A percentile compares a stretch with the other conserved stretches of the same genome.
Conservation (phyloP, 2,113 vertebrate species). For the Catharus minimus region DNA sequence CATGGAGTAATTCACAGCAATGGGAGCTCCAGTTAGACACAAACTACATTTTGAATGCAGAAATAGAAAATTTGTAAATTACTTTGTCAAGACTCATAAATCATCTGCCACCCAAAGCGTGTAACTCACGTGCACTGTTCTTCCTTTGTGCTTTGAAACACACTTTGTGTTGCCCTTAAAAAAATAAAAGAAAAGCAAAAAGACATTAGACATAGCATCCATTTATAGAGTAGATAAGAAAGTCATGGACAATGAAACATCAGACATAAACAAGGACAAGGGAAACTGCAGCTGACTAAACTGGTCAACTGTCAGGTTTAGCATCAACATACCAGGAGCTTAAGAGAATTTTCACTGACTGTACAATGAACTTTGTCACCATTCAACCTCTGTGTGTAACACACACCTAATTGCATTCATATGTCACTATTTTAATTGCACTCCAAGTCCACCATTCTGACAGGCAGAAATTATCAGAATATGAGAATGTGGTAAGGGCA, state of each 20-base stretch:
- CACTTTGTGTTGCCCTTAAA: neutral
- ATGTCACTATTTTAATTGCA: neutral
- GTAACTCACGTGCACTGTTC: neutral
- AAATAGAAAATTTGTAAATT: constrained; percentile 25
- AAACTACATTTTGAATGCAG: neutral
- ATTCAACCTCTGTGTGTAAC: neutral
- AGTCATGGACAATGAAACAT: neutral
- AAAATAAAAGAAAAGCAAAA: too few species aligned
- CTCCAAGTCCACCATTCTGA: neutral
- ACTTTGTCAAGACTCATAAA: constrained; percentile 47
- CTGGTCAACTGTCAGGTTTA: neutral
- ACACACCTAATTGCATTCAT: accelerated
- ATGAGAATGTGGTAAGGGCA: neutral
- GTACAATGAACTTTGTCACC: neutral
- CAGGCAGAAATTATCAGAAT: neutral
- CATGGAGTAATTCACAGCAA: neutral
- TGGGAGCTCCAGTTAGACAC: neutral
- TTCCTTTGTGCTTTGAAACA: neutral
- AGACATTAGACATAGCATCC: neutral
- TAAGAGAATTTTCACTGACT: neutral
- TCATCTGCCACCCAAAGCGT: neutral
- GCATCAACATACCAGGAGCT: neutral
- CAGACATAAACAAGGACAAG: neutral
- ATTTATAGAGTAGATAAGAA: neutral
- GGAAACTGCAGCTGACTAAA: neutral